Percentiles rank a stretch among this genome's conserved stretches.
Conservation (phyloP, 2,797 vertebrate genomes). For the Microtus californicus region DNA sequence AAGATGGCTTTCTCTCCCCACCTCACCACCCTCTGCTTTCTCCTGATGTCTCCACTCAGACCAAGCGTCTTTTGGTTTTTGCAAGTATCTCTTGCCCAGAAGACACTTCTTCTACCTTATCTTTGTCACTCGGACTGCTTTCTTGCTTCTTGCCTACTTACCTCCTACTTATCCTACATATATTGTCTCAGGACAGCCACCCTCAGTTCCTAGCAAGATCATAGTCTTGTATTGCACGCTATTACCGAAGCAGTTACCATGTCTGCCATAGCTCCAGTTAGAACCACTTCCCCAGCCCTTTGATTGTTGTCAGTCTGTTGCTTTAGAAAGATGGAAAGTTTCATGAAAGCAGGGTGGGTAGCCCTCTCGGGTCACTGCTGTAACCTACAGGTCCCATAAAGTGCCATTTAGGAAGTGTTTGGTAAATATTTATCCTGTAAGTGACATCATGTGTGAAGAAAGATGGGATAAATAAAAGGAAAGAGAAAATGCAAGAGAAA, state of each 20-base stretch:
- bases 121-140: neutral
- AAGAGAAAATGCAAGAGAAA: neutral
- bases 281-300: neutral
- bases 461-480: neutral
- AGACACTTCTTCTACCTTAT: neutral
- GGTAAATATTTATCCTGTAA: constrained; percentile 21
- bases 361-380: neutral
- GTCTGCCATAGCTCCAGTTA: neutral
- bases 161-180: neutral
- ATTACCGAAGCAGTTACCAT: neutral
- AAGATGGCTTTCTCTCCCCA: neutral
- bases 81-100: neutral
- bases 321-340: neutral
- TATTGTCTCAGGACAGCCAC: neutral
- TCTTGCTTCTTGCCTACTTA: neutral
- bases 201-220: neutral
- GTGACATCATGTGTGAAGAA: neutral
- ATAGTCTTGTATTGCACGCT: neutral
- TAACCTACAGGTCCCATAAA: neutral
- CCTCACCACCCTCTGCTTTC: neutral
- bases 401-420: neutral
- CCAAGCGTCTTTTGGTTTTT: neutral
- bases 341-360: neutral
- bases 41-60: neutral
- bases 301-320: neutral